phyloP scores from a whole-genome alignment of 2,113 vertebrate species.

The Triplophysa siluroides region DNA sequence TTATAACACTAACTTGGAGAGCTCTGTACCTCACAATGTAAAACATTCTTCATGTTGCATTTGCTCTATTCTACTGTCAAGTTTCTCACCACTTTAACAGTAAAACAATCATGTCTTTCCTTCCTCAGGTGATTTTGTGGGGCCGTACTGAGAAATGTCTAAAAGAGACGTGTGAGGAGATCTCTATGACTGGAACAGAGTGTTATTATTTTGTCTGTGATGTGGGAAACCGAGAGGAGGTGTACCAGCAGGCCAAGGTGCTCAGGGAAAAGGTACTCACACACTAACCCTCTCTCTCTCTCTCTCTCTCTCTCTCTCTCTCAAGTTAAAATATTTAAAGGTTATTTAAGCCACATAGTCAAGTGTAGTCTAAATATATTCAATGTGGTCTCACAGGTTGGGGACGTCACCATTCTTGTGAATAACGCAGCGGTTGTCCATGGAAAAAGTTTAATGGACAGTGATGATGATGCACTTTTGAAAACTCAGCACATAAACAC shows the following conservation, averaged over 20 bases:
- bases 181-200: constrained; percentile 86
- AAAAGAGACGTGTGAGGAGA: constrained; percentile 88
- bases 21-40: not conserved
- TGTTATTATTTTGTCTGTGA: constrained; percentile 96
- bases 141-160: constrained; percentile 94
- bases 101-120: not conserved
- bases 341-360: not conserved
- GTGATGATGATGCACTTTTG: constrained; percentile 92
- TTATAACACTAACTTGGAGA: not conserved
- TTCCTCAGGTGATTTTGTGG: constrained; percentile 91
- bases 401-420: constrained; percentile 94
- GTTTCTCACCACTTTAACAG: not conserved
- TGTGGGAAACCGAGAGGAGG: constrained; percentile 94
- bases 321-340: no score
- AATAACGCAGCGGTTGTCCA: constrained; percentile 98
- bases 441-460: constrained; percentile 94
- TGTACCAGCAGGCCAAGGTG: constrained; percentile 92
- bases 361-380: not conserved
- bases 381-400: constrained; percentile 77
- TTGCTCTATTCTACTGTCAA: not conserved
- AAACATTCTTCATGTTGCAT: not conserved
- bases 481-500: constrained; percentile 98
- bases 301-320: no score
- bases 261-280: constrained; percentile 88
- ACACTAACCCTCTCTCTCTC: not conserved